Evolutionary conservation across 1,140 invertebrate species (phyloP), one percentile per base, ranked within the genome.

Genomic region (Capitella teleta): DNA sequence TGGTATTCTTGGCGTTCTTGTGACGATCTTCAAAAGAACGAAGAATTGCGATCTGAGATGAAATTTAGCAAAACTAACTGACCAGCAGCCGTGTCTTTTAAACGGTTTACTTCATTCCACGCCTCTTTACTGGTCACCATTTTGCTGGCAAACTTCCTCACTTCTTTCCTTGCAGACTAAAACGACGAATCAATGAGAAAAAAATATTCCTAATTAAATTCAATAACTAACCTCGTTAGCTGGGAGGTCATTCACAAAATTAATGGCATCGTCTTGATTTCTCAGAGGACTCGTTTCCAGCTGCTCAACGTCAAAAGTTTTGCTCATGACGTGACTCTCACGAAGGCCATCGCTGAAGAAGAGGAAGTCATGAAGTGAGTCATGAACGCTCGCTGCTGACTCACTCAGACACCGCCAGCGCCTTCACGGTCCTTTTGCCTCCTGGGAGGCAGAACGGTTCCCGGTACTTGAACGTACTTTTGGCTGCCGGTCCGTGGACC

Each of bases 301-400:
- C 54, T 59, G 64, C 25, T 68, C 63, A 3, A 74, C 70, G 44
- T 74, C 70, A 67, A 74, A 74, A 32, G 58, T 53, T 54, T 74
- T 74, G 4, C 68, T 71, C 2, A 69, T 67, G 6, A 70, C 57
- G 52, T 63, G 60, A 51, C 69, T 72, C 47, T 74, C 64, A 41
- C 69, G 54, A 36, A 67, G 51, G 1, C 67, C 63, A 61, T 72
- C 69, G 30, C 68, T 70, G 51, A 0, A 59, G 58, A 28, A 53
- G 47, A 16, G 28, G 42, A 3, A 5, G 45, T 45, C 14, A 19
- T 4, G n/a, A n/a, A n/a, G n/a, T n/a, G n/a, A n/a, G n/a, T n/a
- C n/a, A n/a, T n/a, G n/a, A n/a, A n/a, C n/a, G n/a, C n/a, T n/a
- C n/a, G n/a, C n/a, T n/a, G n/a, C n/a, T n/a, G n/a, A 40, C 38